These are phyloP conservation scores for Belonocnema kinseyi DNA, from an alignment of 1,140 invertebrate species.

Conservation along the genomic window DNA sequence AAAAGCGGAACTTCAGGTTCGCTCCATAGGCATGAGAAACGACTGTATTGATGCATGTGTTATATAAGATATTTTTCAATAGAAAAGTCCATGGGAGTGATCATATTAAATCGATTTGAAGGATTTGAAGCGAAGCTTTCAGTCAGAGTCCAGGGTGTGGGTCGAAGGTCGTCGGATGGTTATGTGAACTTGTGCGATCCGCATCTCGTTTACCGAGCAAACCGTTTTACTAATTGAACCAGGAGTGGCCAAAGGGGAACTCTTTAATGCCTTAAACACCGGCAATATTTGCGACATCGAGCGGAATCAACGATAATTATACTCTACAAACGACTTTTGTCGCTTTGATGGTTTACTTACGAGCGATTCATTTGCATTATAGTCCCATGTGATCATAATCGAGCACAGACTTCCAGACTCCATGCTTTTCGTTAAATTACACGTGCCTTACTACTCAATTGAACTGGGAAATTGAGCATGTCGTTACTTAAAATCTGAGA, in stretches of 20 bases:
- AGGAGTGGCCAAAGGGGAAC: slow-evolving; percentile 36
- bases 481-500: too few species aligned
- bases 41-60: too few species aligned
- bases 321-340: slow-evolving; percentile 23
- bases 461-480: too few species aligned
- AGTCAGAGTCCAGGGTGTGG: neutral
- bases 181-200: slow-evolving; percentile 33
- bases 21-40: too few species aligned
- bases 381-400: slow-evolving; percentile 7
- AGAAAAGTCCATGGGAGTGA: too few species aligned
- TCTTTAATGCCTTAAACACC: slow-evolving; percentile 36
- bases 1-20: too few species aligned
- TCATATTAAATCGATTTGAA: slow-evolving; percentile 1
- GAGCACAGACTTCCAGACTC: neutral
- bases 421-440: neutral
- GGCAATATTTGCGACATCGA: slow-evolving; percentile 45
- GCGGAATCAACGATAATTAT: slow-evolving; percentile 46
- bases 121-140: slow-evolving; percentile 25
- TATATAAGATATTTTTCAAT: too few species aligned
- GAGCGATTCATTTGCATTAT: slow-evolving; percentile 16
- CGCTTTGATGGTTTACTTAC: slow-evolving; percentile 16
- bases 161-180: slow-evolving; percentile 33
- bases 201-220: slow-evolving; percentile 44
- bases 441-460: neutral
- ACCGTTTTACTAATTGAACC: slow-evolving; percentile 47